phyloP scores from a whole-genome alignment of 2,888 invertebrate genomes.

The Melanargia galathea region DNA sequence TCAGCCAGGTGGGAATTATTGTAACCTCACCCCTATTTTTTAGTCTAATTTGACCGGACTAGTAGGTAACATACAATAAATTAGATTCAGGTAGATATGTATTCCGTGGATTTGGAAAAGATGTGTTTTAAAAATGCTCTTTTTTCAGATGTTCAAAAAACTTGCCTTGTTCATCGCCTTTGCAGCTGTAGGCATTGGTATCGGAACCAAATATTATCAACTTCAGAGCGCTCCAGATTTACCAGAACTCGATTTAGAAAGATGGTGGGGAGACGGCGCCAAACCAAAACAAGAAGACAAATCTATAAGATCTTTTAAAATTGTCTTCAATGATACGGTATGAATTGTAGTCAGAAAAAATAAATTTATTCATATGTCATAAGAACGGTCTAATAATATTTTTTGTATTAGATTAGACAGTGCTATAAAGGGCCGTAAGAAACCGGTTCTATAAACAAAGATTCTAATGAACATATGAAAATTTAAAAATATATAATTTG shows the following conservation, averaged over 20 bases:
- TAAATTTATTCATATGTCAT: background rate
- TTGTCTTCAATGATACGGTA: conserved; percentile 71
- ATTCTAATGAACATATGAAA: background rate
- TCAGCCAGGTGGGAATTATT: no score
- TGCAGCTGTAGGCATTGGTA: conserved; percentile 50
- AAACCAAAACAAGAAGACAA: conserved; percentile 54
- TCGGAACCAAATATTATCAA: conserved; percentile 49
- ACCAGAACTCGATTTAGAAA: conserved; percentile 60
- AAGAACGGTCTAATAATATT: no score
- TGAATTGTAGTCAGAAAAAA: conserved; percentile 14
- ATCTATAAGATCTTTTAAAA: conserved; percentile 61
- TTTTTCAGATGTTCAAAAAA: conserved; percentile 62
- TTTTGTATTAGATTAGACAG: no score
- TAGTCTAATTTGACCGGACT: background rate
- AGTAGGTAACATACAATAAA: no score
- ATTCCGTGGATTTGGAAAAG: background rate
- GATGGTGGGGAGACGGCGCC: conserved; percentile 69
- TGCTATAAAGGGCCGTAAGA: no score
- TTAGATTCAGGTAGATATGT: no score
- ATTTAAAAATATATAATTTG: background rate
- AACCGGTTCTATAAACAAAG: no score
- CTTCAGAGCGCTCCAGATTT: conserved; percentile 49
- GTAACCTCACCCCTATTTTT: no score
- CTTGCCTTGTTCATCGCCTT: conserved; percentile 48
- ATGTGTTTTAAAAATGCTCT: background rate